Percentiles rank a stretch among this genome's conserved stretches.
Conservation (phyloP, 2,797 vertebrate genomes). For the Anas capensis region DNA sequence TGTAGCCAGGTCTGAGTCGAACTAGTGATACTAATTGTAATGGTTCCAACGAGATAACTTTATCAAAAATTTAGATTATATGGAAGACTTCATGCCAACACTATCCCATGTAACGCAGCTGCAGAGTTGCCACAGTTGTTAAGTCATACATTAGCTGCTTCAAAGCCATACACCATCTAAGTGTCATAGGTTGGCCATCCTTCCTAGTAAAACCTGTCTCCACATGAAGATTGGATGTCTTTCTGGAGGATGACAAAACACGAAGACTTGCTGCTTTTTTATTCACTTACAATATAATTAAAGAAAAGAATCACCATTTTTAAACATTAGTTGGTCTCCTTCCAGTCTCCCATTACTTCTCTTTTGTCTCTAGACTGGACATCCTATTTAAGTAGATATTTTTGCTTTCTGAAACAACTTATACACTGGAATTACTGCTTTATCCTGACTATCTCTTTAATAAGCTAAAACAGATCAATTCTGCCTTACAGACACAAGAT, state of each 20-base stretch:
- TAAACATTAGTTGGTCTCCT: not conserved
- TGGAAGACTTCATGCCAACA: not conserved
- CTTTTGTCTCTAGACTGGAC: accelerated
- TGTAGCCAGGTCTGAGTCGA: accelerated
- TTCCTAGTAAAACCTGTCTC: not conserved
- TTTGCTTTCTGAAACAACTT: not conserved
- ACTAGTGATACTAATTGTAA: not conserved
- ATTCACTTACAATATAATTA: not conserved
- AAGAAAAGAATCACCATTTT: not conserved
- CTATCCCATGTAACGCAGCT: not conserved
- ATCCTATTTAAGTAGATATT: not conserved
- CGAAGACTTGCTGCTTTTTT: not conserved
- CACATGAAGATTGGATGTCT: not conserved
- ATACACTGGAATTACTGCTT: not conserved
- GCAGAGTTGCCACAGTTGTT: not conserved
- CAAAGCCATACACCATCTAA: too few species aligned
- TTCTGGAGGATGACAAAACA: not conserved
- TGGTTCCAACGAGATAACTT: not conserved
- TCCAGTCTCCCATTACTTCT: not conserved
- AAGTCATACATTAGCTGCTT: not conserved
- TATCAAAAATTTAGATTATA: not conserved
- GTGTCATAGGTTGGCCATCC: not conserved
- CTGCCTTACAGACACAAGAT: not conserved
- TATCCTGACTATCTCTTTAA: not conserved
- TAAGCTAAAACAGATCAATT: not conserved